These are phyloP conservation scores for Heliconius ismenius DNA, from an alignment of 2,888 invertebrate species.

Conservation along the genomic window DNA sequence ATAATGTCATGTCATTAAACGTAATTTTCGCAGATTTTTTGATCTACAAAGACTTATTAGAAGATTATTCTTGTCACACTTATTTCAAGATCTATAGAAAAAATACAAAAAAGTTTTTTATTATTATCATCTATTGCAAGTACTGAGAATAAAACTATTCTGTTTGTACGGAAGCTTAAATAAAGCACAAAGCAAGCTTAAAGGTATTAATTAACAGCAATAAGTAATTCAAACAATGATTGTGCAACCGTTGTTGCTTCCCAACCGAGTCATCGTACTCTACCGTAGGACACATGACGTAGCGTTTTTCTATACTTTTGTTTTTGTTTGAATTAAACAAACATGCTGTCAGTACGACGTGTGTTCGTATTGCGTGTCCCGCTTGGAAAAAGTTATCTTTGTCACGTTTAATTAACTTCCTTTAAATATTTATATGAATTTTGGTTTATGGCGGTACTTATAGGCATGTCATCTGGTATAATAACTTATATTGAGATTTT, in stretches of 20 bases:
- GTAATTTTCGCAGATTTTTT: no score
- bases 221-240: conserved; percentile 48
- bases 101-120: no score
- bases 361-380: no score
- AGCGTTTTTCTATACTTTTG: conserved; percentile 24
- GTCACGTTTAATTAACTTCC: background rate
- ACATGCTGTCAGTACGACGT: no score
- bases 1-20: no score
- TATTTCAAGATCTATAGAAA: no score
- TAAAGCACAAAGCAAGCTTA: background rate
- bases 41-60: no score
- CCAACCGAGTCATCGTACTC: conserved; percentile 44
- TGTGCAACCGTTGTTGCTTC: conserved; percentile 47
- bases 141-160: no score
- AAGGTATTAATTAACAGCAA: conserved; percentile 40
- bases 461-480: background rate
- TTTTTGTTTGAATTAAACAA: conserved; percentile 23
- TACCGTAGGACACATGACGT: conserved; percentile 13
- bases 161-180: background rate
- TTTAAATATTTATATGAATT: background rate
- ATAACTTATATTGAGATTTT: background rate
- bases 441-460: background rate
- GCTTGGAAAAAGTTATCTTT: background rate
- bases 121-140: no score
- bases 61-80: no score